A percentile compares a stretch with the other conserved stretches of the same genome.
These are phyloP conservation scores for Globia sparganii DNA, from an alignment of 2,888 invertebrate species.

Conservation along the genomic window DNA sequence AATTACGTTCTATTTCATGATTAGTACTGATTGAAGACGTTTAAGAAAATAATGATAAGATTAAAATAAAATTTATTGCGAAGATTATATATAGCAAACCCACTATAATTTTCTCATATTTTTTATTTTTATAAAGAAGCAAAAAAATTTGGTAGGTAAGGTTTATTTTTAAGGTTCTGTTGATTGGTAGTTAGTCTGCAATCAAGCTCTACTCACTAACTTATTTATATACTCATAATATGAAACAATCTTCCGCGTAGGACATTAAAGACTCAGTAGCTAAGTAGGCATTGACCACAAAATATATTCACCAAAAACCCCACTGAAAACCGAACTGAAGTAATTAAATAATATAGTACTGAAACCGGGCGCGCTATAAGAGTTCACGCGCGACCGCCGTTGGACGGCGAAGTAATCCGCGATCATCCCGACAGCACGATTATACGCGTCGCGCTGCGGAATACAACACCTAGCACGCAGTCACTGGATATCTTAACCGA, in stretches of 20 bases:
- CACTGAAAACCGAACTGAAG: constrained; percentile 41
- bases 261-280: constrained; percentile 1
- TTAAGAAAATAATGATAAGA: not conserved
- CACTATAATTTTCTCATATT: not conserved
- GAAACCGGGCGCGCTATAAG: constrained; percentile 55
- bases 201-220: not conserved
- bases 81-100: not conserved
- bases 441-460: constrained; percentile 22
- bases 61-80: not conserved
- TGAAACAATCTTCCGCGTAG: not conserved
- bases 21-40: not conserved
- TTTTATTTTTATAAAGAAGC: not conserved
- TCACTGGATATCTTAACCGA: not conserved
- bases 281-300: constrained; percentile 1
- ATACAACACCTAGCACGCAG: constrained; percentile 28
- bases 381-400: constrained; percentile 48
- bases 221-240: not conserved
- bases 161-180: not conserved
- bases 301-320: constrained; percentile 33
- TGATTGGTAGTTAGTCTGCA: not conserved
- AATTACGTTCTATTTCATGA: not conserved
- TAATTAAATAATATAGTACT: constrained; percentile 59
- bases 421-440: constrained; percentile 53
- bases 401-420: constrained; percentile 54
- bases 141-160: not conserved